These are phyloP conservation scores for Diorhabda sublineata DNA, from an alignment of 1,140 invertebrate genomes.

Conservation along the genomic window DNA sequence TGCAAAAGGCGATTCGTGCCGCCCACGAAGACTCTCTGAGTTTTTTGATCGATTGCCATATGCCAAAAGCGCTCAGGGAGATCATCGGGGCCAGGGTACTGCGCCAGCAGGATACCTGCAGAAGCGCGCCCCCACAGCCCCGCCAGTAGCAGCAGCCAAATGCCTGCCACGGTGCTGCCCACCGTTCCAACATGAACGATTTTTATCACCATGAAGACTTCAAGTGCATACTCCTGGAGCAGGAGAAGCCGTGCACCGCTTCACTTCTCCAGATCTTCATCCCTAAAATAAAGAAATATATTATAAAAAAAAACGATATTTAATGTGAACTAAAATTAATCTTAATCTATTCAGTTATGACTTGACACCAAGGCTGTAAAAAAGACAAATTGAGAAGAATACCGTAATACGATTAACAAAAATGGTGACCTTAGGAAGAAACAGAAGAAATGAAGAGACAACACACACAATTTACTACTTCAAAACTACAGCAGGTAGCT, in stretches of 20 bases:
- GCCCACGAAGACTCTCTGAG: slow-evolving; percentile 63
- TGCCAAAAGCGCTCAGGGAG: slow-evolving; percentile 54
- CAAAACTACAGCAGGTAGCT: no score
- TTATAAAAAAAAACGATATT: slow-evolving; percentile 1
- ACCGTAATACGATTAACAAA: no score
- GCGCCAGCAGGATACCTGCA: slow-evolving; percentile 40
- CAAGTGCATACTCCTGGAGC: slow-evolving; percentile 33
- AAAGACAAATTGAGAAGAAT: no score
- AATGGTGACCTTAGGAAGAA: no score
- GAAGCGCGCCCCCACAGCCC: slow-evolving; percentile 35
- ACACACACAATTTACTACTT: no score
- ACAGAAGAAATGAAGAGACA: no score
- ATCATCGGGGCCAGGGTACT: slow-evolving; percentile 48
- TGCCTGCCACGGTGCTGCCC: slow-evolving; percentile 38
- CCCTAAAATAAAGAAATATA: slow-evolving; percentile 35
- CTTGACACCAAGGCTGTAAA: no score
- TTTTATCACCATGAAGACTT: slow-evolving; percentile 39
- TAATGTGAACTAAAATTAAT: background rate
- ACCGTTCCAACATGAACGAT: slow-evolving; percentile 34
- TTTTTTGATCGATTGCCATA: slow-evolving; percentile 58
- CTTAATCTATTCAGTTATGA: no score
- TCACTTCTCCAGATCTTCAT: slow-evolving; percentile 32
- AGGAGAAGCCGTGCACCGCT: slow-evolving; percentile 34
- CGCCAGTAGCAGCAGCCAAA: slow-evolving; percentile 40
- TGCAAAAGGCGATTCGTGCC: slow-evolving; percentile 82